These are phyloP conservation scores for Clarias magur DNA, from an alignment of 2,113 vertebrate genomes.

Conservation along the genomic window DNA sequence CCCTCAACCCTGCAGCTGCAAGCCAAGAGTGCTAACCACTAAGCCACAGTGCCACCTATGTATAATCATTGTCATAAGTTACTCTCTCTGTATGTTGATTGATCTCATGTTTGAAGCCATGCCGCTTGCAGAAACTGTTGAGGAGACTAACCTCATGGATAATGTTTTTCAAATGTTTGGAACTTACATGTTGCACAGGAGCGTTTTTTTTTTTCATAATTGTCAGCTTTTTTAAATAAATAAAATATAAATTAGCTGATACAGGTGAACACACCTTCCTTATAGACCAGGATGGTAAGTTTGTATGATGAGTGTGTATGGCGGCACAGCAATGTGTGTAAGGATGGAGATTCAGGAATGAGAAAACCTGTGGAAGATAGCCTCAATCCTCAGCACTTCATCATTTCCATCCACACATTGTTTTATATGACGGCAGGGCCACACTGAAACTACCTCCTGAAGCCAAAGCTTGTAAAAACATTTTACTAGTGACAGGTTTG, in stretches of 20 bases:
- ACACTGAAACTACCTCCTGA: slow-evolving; percentile 60
- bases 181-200: background rate
- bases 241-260: background rate
- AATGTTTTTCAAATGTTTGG: background rate
- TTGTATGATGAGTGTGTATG: background rate
- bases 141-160: background rate
- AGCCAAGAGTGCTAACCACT: too few species aligned
- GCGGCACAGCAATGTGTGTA: background rate
- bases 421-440: slow-evolving; percentile 69
- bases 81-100: background rate
- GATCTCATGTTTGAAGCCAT: background rate
- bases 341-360: slow-evolving; percentile 30
- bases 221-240: background rate
- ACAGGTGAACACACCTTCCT: background rate
- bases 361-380: slow-evolving; percentile 61
- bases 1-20: too few species aligned
- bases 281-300: background rate
- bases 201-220: background rate
- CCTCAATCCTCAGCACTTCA: slow-evolving; percentile 74
- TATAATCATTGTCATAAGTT: background rate
- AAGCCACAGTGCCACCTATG: background rate
- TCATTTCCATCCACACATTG: slow-evolving; percentile 65
- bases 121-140: background rate
- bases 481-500: slow-evolving; percentile 59
- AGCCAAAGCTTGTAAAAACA: slow-evolving; percentile 43